Evolutionary conservation across 2,113 vertebrate genomes (phyloP).

Genomic region (Australoheros scitulus): DNA sequence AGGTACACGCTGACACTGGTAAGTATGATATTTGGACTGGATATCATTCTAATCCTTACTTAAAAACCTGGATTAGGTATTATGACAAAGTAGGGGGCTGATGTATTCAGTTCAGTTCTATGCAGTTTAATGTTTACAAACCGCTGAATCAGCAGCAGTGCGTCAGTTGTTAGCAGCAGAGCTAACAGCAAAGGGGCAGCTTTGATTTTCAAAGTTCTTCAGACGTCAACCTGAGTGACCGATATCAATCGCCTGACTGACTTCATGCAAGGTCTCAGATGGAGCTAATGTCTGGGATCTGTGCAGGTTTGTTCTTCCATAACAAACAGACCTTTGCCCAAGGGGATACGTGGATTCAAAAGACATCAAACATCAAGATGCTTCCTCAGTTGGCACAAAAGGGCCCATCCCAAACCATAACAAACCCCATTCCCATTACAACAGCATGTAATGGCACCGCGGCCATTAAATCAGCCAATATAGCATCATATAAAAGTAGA

Average conservation of each 20-base stretch:
- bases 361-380: not conserved
- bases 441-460: not conserved
- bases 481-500: not conserved
- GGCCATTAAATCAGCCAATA: not conserved
- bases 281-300: not conserved
- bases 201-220: not conserved
- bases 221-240: not conserved
- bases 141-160: no score
- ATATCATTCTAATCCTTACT: not conserved
- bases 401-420: not conserved
- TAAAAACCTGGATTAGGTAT: not conserved
- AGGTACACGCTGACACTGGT: not conserved
- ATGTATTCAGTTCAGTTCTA: not conserved
- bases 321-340: not conserved
- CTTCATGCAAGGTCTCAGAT: not conserved
- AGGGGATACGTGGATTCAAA: not conserved
- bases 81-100: not conserved
- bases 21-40: not conserved
- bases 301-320: not conserved
- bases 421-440: not conserved
- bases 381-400: not conserved
- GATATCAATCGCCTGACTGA: not conserved
- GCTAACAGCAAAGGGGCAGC: no score
- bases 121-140: not conserved
- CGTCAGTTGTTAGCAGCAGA: no score